Evolutionary conservation across 1,140 invertebrate genomes (phyloP).

Genomic region (Arctopsyche grandis): DNA sequence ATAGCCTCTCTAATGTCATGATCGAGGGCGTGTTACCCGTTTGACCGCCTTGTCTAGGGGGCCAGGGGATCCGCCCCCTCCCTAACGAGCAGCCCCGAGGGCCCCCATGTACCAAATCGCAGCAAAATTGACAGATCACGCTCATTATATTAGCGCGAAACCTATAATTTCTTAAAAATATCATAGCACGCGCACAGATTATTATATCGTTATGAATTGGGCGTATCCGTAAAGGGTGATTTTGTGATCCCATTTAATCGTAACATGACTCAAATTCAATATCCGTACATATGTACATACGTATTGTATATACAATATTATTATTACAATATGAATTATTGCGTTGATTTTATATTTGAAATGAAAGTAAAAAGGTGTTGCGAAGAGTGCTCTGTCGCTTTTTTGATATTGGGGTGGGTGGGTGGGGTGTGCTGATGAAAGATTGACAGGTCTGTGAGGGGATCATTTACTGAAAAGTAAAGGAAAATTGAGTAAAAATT

Average conservation of each 20-base stretch:
- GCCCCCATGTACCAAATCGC: slow-evolving; percentile 15
- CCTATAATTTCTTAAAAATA: not conserved
- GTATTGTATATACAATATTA: not conserved
- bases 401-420: not conserved
- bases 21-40: slow-evolving; percentile 36
- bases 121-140: slow-evolving; percentile 29
- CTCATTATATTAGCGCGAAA: not conserved
- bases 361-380: not conserved
- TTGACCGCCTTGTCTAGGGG: slow-evolving; percentile 41
- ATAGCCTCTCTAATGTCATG: slow-evolving; percentile 8
- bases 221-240: not conserved
- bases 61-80: slow-evolving; percentile 37
- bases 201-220: slow-evolving; percentile 10
- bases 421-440: not conserved
- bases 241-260: not conserved
- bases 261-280: not conserved
- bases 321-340: not conserved
- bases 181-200: not conserved
- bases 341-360: not conserved
- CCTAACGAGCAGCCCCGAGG: slow-evolving; percentile 50
- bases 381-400: too few species aligned
- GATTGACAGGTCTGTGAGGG: slow-evolving; percentile 34
- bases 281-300: not conserved
- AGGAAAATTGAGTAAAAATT: slow-evolving; percentile 31
- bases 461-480: slow-evolving; percentile 27